Percentiles rank a stretch among this genome's conserved stretches.
phyloP scores from a whole-genome alignment of 1,140 invertebrate genomes.

The Heliothis subflexa region DNA sequence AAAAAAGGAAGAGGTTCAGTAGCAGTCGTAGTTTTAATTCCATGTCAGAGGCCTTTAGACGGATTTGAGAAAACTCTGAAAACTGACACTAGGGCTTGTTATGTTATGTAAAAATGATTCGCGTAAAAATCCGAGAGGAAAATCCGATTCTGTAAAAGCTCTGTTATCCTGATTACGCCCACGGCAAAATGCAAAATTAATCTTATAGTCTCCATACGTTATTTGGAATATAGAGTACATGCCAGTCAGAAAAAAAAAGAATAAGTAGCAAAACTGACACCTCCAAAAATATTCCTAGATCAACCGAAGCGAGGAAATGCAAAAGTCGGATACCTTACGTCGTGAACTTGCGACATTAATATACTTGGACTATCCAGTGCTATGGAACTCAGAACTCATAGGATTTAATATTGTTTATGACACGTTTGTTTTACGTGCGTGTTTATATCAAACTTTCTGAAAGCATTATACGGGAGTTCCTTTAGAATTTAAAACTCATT shows the following conservation, averaged over 20 bases:
- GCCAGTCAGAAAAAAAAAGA: not conserved
- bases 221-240: too few species aligned
- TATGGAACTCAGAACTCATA: slow-evolving; percentile 58
- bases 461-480: slow-evolving; percentile 45
- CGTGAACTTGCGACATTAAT: slow-evolving; percentile 72
- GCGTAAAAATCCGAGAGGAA: too few species aligned
- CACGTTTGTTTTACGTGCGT: slow-evolving; percentile 72
- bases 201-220: too few species aligned
- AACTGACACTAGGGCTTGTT: too few species aligned
- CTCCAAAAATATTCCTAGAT: slow-evolving; percentile 44
- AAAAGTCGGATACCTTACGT: slow-evolving; percentile 68
- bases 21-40: too few species aligned
- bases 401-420: slow-evolving; percentile 78
- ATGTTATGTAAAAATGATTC: too few species aligned
- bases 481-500: slow-evolving; percentile 46
- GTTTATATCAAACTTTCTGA: slow-evolving; percentile 58
- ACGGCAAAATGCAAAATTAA: too few species aligned
- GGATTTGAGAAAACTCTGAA: too few species aligned
- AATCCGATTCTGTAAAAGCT: too few species aligned
- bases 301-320: slow-evolving; percentile 63
- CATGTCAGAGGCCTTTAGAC: too few species aligned
- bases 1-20: too few species aligned
- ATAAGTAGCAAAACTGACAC: not conserved
- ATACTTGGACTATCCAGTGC: slow-evolving; percentile 62
- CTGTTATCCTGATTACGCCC: too few species aligned